phyloP scores from a whole-genome alignment of 2,113 vertebrate genomes.

The Trinectes maculatus region DNA sequence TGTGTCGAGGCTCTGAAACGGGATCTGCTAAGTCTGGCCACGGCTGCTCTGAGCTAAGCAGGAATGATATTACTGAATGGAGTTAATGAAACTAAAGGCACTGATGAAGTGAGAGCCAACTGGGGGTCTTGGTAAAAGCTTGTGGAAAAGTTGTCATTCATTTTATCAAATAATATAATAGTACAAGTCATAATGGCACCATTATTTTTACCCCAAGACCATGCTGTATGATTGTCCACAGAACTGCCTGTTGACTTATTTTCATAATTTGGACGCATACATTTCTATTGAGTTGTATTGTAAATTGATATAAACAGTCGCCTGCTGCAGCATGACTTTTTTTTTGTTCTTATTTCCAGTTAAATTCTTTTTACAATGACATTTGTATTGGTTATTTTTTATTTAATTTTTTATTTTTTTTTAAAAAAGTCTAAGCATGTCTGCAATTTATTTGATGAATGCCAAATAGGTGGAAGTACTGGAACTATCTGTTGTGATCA shows the following conservation, averaged over 20 bases:
- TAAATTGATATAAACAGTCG: slow-evolving; percentile 21
- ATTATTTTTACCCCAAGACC: too few species aligned
- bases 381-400: slow-evolving; percentile 13
- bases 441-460: slow-evolving; percentile 19
- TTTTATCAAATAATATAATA: not conserved
- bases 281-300: slow-evolving; percentile 40
- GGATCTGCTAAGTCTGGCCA: slow-evolving; percentile 69
- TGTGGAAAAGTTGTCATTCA: not conserved
- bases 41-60: slow-evolving; percentile 65
- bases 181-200: slow-evolving; percentile 4
- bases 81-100: not conserved
- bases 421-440: slow-evolving; percentile 1
- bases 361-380: slow-evolving; percentile 17
- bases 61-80: too few species aligned
- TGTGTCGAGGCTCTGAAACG: slow-evolving; percentile 69
- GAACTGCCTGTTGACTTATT: slow-evolving; percentile 20
- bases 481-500: slow-evolving; percentile 41
- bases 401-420: slow-evolving; percentile 6
- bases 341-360: too few species aligned
- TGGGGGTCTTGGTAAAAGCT: too few species aligned
- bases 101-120: not conserved
- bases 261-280: slow-evolving; percentile 22
- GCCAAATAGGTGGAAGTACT: slow-evolving; percentile 37
- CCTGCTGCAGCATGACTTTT: slow-evolving; percentile 29
- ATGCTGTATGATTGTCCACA: slow-evolving; percentile 20